phyloP scores from a whole-genome alignment of 2,888 invertebrate species.

The Trimorus sp. region DNA sequence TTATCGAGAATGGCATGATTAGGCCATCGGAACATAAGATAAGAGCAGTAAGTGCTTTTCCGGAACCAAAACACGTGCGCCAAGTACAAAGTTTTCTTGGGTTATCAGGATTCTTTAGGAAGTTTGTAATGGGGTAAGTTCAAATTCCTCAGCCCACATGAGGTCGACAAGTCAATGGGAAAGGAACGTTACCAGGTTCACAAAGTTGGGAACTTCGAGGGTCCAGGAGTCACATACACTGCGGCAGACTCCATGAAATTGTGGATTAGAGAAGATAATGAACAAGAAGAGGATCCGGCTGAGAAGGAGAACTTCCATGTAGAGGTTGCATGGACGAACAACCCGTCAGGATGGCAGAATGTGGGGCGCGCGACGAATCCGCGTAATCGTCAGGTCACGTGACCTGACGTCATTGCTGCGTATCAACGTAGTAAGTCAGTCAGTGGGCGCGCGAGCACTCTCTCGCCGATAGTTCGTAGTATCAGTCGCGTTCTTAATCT shows the following conservation, averaged over 20 bases:
- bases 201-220: slow-evolving; percentile 5
- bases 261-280: neutral
- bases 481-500: too few relatives aligned
- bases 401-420: neutral
- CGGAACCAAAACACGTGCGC: too few relatives aligned
- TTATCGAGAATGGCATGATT: too few relatives aligned
- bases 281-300: neutral
- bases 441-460: neutral
- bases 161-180: neutral
- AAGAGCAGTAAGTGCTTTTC: too few relatives aligned
- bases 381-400: neutral
- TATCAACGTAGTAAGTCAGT: neutral
- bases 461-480: too few relatives aligned
- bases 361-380: neutral
- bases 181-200: neutral
- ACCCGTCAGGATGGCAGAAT: slow-evolving; percentile 3
- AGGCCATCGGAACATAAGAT: too few relatives aligned
- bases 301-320: neutral
- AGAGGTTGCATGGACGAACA: slow-evolving; percentile 2
- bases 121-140: neutral
- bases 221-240: neutral
- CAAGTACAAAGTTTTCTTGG: too few relatives aligned
- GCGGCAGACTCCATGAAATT: neutral
- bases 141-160: neutral
- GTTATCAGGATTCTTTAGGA: too few relatives aligned